Percentiles rank a stretch among this genome's conserved stretches.
Conservation (phyloP, 2,888 invertebrate genomes). For the Camponotus fellah region DNA sequence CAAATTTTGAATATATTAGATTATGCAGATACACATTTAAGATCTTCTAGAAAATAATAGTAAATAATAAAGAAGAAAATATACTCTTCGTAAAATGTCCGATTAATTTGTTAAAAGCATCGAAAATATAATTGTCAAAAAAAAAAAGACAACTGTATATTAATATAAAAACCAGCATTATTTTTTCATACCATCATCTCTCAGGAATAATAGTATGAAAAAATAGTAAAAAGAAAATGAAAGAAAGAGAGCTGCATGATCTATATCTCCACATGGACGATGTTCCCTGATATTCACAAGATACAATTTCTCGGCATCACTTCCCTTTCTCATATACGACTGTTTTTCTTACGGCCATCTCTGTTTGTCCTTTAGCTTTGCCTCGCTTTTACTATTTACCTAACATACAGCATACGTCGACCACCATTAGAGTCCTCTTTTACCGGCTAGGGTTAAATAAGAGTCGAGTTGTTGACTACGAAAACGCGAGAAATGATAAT, state of each 20-base stretch:
- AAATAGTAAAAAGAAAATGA: conserved; percentile 14
- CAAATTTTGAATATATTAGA: background rate
- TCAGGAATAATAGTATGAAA: background rate
- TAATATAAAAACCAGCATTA: background rate
- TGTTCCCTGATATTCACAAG: conserved; percentile 43
- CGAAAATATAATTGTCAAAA: background rate
- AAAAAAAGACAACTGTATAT: background rate
- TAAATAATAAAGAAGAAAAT: background rate
- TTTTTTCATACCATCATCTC: background rate
- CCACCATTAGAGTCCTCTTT: conserved; percentile 31
- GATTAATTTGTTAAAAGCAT: background rate
- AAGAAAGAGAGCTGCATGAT: conserved; percentile 1
- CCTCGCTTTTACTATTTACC: conserved; percentile 30
- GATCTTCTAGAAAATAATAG: too few relatives aligned
- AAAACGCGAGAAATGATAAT: conserved; percentile 38
- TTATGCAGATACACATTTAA: background rate
- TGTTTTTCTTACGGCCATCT: conserved; percentile 42
- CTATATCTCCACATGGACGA: conserved; percentile 25
- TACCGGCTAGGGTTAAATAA: conserved; percentile 8
- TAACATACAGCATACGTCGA: conserved; percentile 44
- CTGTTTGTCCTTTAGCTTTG: conserved; percentile 30
- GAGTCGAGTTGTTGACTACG: conserved; percentile 34
- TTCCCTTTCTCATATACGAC: conserved; percentile 25
- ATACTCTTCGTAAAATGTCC: background rate
- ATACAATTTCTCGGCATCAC: conserved; percentile 22